Evolutionary conservation across 2,113 vertebrate species (phyloP), one percentile per base, ranked within the genome.

Genomic region (Phocoena sinus): DNA sequence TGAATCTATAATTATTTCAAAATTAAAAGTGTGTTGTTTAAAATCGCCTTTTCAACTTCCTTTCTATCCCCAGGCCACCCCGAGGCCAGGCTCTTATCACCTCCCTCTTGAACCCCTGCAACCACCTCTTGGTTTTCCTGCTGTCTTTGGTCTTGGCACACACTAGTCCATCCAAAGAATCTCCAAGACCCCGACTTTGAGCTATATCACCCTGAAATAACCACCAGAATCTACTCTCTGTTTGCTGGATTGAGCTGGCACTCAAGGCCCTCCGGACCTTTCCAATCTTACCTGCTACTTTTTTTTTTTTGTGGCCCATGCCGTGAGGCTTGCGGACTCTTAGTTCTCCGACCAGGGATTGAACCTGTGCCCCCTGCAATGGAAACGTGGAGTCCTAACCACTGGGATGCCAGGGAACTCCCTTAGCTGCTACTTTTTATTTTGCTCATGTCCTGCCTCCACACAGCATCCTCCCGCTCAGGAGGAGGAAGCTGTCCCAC

Each of bases 1-100:
- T 62, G n/a, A 67, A 33, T 80, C 53, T 95, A 23, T 94, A 81
- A 91, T 92, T 76, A 70, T 65, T 93, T 76, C 26, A 77, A 90
- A 90, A 44, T 89, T 63, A 70, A 74, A 73, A 83, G 10, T 26
- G 70, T 70, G 26, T 85, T 81, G 21, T 90, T 67, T 38, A 63
- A 87, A 70, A 53, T 56, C 65, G 15, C 15, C 31, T 96, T 96
- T 94, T 76, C 81, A 81, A 73, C 8, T 83, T 95, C 60, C 71
- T 80, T 84, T 80, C 50, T 12, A 38, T 33, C 70, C 6, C 41
- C 56, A 53, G 41, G 26, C 56, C 77, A 58, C 18, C 41, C 73
- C 4, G 21, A 41, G 53, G 93, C 31, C 65, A 68, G 47, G 38
- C 5, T n/a, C 47, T 58, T 50, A 50, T 41, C 50, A 77, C 5